Conservation (phyloP, 1,140 invertebrate genomes). For the Drosophila ercepeae region DNA sequence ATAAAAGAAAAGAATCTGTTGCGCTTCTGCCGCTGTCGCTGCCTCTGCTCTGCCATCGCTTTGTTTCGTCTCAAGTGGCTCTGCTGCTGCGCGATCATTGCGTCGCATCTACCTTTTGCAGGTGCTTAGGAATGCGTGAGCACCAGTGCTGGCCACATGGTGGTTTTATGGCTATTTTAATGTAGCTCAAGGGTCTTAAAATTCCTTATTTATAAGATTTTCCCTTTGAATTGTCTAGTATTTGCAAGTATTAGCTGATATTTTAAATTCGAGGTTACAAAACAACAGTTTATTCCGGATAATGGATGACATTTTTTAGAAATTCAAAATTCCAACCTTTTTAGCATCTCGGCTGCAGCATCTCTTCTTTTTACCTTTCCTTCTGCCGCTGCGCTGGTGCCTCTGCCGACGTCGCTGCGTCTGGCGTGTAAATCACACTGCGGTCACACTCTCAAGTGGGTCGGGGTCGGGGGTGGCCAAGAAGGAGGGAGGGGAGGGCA, state of each 20-base stretch:
- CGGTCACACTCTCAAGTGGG: slow-evolving; percentile 81
- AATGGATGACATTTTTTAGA: no score
- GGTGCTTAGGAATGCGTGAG: slow-evolving; percentile 75
- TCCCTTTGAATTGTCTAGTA: no score
- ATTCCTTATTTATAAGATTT: no score
- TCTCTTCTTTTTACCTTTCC: slow-evolving; percentile 14
- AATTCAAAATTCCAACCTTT: background rate
- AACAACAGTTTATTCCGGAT: no score
- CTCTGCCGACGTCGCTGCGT: slow-evolving; percentile 51
- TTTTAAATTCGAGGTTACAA: no score
- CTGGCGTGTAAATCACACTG: slow-evolving; percentile 76
- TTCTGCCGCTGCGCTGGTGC: slow-evolving; percentile 22
- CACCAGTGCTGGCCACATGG: background rate
- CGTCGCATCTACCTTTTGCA: slow-evolving; percentile 45
- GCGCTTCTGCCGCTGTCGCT: slow-evolving; percentile 46
- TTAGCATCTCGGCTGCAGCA: background rate
- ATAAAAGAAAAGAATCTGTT: slow-evolving; percentile 75
- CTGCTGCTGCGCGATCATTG: slow-evolving; percentile 40
- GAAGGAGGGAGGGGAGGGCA: slow-evolving; percentile 19
- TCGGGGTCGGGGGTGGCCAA: slow-evolving; percentile 13
- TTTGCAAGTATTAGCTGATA: background rate
- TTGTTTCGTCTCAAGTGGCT: slow-evolving; percentile 78
- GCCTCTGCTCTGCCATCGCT: slow-evolving; percentile 23
- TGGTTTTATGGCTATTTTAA: background rate
- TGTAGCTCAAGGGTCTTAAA: no score